Conservation (phyloP, 1,140 invertebrate species). For the Ceratitis capitata region DNA sequence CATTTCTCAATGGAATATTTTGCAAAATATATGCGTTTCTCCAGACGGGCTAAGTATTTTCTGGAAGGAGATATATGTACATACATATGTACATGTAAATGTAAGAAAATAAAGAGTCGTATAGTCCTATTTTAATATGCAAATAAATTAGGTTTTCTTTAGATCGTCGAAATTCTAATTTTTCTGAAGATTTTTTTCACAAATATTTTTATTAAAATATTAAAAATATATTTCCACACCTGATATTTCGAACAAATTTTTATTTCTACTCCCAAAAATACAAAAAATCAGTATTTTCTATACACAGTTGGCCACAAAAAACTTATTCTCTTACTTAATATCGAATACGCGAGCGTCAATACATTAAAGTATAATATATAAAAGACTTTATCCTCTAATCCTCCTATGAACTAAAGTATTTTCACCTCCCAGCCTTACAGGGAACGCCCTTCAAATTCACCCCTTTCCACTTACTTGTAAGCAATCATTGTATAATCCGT, state of each 20-base stretch:
- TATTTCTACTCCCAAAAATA: too few relatives aligned
- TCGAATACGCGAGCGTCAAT: too few relatives aligned
- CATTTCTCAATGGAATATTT: slow-evolving; percentile 53
- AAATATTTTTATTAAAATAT: too few relatives aligned
- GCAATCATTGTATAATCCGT: slow-evolving; percentile 46
- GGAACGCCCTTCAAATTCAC: neutral
- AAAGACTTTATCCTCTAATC: neutral
- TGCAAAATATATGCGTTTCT: slow-evolving; percentile 52
- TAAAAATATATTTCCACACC: too few relatives aligned
- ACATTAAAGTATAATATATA: neutral
- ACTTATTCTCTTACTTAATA: too few relatives aligned
- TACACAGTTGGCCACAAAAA: too few relatives aligned
- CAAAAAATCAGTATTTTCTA: too few relatives aligned
- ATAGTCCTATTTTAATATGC: too few relatives aligned
- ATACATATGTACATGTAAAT: neutral
- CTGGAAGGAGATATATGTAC: slow-evolving; percentile 5
- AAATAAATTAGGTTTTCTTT: too few relatives aligned
- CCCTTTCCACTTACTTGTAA: slow-evolving; percentile 47
- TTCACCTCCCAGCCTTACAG: neutral
- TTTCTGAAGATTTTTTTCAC: too few relatives aligned
- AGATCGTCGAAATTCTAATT: too few relatives aligned
- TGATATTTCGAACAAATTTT: too few relatives aligned
- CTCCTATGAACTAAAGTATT: neutral
- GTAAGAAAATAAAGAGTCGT: neutral
- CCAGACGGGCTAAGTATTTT: slow-evolving; percentile 44